Conservation (phyloP, 2,888 invertebrate species). For the Candidula unifasciata region DNA sequence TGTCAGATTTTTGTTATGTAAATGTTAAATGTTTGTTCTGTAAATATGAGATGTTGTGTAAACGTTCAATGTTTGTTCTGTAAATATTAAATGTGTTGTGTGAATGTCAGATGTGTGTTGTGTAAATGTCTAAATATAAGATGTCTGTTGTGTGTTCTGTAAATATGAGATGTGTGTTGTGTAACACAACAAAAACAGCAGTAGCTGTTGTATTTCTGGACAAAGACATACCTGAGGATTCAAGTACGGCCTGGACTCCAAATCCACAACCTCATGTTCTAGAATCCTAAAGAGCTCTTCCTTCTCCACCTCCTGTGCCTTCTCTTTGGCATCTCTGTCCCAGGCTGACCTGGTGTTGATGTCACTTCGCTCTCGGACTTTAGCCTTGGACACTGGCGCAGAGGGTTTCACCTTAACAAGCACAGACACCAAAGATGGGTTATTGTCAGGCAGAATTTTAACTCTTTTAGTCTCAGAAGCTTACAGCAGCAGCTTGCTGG, state of each 20-base stretch:
- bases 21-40: too few relatives aligned
- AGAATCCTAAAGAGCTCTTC: slow-evolving; percentile 88
- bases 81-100: too few relatives aligned
- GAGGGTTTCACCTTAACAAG: slow-evolving; percentile 36
- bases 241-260: slow-evolving; percentile 79
- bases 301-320: slow-evolving; percentile 85
- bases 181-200: too few relatives aligned
- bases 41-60: too few relatives aligned
- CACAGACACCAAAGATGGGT: background rate
- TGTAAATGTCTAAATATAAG: too few relatives aligned
- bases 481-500: background rate
- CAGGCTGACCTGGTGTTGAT: slow-evolving; percentile 80
- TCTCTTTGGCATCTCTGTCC: slow-evolving; percentile 95
- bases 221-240: slow-evolving; percentile 38
- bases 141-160: too few relatives aligned
- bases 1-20: too few relatives aligned
- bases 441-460: background rate
- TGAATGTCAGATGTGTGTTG: too few relatives aligned
- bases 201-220: too few relatives aligned
- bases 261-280: slow-evolving; percentile 90
- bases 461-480: background rate
- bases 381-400: slow-evolving; percentile 36
- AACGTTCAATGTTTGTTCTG: too few relatives aligned
- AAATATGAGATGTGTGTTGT: too few relatives aligned
- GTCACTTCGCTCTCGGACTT: slow-evolving; percentile 25